A percentile compares a stretch with the other conserved stretches of the same genome.
Conservation (phyloP, 2,797 vertebrate species). For the Cheirogaleus major region DNA sequence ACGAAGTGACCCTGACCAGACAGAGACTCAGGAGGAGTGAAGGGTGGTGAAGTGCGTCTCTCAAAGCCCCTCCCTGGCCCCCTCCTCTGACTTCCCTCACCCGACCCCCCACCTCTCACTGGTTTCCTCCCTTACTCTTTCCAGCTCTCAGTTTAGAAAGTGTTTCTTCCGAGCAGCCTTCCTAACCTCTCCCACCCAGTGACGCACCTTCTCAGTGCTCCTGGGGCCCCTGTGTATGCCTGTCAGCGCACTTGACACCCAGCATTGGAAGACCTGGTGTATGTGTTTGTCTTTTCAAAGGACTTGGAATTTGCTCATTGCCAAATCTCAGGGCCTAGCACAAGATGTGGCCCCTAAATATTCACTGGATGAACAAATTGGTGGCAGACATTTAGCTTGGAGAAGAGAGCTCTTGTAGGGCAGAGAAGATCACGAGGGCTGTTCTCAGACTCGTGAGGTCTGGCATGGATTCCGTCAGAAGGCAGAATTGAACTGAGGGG, state of each 20-base stretch:
- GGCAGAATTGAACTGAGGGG: background rate
- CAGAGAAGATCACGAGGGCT: background rate
- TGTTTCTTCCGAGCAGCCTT: background rate
- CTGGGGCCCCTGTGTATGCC: background rate
- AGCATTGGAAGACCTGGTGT: background rate
- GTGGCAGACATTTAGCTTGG: background rate
- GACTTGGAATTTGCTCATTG: background rate
- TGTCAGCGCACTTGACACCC: fast-evolving
- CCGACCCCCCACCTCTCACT: fast-evolving
- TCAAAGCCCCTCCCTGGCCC: fast-evolving
- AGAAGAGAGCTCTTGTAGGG: background rate
- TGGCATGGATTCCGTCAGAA: too few relatives aligned
- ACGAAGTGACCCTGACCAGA: background rate
- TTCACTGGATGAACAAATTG: background rate
- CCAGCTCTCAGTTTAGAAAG: background rate
- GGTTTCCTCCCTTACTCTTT: background rate
- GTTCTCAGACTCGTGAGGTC: background rate
- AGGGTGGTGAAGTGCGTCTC: background rate
- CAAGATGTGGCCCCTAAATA: background rate
- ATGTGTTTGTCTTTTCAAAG: background rate
- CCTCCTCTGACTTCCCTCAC: too few relatives aligned
- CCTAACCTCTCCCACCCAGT: fast-evolving
- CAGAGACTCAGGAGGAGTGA: background rate
- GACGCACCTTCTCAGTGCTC: background rate
- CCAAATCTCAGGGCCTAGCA: background rate